Base-by-base conservation (phyloP, 2,888 invertebrate species). In the Tortricodes alternella region DNA sequence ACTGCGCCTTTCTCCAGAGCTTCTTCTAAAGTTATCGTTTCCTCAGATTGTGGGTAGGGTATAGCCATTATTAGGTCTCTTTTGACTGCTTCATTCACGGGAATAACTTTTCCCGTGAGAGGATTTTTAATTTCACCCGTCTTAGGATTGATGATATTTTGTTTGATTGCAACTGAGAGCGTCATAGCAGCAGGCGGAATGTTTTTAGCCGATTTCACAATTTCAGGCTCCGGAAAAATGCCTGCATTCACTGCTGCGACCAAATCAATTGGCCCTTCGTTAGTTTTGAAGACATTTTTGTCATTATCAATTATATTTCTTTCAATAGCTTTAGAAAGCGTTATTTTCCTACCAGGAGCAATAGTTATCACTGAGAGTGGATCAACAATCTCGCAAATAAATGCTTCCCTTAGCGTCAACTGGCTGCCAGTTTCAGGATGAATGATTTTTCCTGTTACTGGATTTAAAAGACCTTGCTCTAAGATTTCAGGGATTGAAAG, bases 321-420 rank as follows among this genome's bases (percentile, higher is more conserved):
- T 61, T 93, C 92, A 58, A 97, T 93, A 7, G 96, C 97, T 73
- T 95, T 94, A 66, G 94, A 92, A 39, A 99, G 80, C 0, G 96
- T 95, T 21, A 97, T 91, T 60, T 92, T 91, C 61, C 92, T 92
- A 29, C 92, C 93, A 27, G 91, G 87, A 1, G 94, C 93, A 29
- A 92, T 89, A 1, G 92, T 92, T 50, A 98, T 86, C 49, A 92
- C 92, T 8, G 97, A 96, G 50, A 94, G 84, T 0, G 96, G 94
- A 89, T 98, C 96, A 46, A 98, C 93, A 66, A 98, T 95, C 71
- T 98, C 97, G 78, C 96, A 96, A 67, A 95, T 93, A 46, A 98
- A 95, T 19, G 98, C 96, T 92, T 97, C 95, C 66, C 94, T 92
- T 60, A 98, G 89, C 53, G 95, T 94, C 49, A 98, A 89, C 60